Percentiles rank a stretch among this genome's conserved stretches.
phyloP scores from a whole-genome alignment of 2,888 invertebrate species.

The Colletes collaris region DNA sequence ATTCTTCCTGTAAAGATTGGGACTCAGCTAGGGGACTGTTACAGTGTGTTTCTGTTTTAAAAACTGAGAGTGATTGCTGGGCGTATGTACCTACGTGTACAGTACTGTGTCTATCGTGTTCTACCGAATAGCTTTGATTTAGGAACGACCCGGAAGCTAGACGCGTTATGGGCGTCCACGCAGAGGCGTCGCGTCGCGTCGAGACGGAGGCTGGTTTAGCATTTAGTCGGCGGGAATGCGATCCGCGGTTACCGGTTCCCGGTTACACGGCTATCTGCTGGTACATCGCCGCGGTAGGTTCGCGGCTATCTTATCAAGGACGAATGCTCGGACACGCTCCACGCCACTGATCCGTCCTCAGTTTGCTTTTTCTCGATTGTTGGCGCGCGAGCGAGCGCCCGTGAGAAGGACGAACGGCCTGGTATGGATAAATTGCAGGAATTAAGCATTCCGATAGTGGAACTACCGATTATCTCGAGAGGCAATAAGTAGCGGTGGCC shows the following conservation, averaged over 20 bases:
- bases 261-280: slow-evolving; percentile 62
- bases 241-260: slow-evolving; percentile 67
- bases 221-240: slow-evolving; percentile 73
- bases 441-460: slow-evolving; percentile 59
- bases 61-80: too few relatives aligned
- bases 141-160: slow-evolving; percentile 48
- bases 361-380: slow-evolving; percentile 40
- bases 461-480: slow-evolving; percentile 45
- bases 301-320: slow-evolving; percentile 73
- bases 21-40: too few relatives aligned
- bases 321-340: slow-evolving; percentile 65
- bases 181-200: slow-evolving; percentile 28
- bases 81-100: too few relatives aligned
- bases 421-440: slow-evolving; percentile 57
- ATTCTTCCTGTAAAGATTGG: too few relatives aligned
- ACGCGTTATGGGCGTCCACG: slow-evolving; percentile 58
- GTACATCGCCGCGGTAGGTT: slow-evolving; percentile 61
- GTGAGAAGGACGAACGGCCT: slow-evolving; percentile 26
- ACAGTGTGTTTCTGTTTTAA: too few relatives aligned
- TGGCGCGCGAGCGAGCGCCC: slow-evolving; percentile 13
- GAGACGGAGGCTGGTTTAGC: slow-evolving; percentile 43
- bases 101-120: too few relatives aligned
- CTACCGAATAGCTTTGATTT: too few relatives aligned
- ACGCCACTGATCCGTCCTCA: slow-evolving; percentile 60
- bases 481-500: slow-evolving; percentile 39